A percentile compares a stretch with the other conserved stretches of the same genome.
phyloP scores from a whole-genome alignment of 2,888 invertebrate species.

The Dasysyrphus tricinctus region DNA sequence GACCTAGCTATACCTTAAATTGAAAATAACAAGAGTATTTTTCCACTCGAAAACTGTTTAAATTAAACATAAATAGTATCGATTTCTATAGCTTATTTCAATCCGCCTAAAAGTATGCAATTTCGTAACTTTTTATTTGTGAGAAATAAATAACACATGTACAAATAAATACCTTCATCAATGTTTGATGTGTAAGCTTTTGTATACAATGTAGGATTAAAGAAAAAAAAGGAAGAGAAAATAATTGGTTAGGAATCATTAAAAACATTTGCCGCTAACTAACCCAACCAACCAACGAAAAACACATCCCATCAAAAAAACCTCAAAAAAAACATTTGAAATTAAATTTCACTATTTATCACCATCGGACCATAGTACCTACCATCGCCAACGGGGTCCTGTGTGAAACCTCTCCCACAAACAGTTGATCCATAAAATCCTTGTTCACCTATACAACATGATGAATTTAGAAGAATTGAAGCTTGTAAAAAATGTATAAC shows the following conservation, averaged over 20 bases:
- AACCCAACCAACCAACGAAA: not conserved
- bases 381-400: too few relatives aligned
- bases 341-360: conserved; percentile 19
- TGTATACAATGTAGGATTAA: not conserved
- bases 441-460: not conserved
- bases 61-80: too few relatives aligned
- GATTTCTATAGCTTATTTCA: not conserved
- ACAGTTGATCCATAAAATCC: not conserved
- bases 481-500: not conserved
- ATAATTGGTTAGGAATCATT: not conserved
- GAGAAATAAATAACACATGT: too few relatives aligned
- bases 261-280: not conserved
- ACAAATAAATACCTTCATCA: not conserved
- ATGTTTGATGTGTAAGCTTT: not conserved
- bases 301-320: not conserved
- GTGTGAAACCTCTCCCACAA: not conserved
- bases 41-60: too few relatives aligned
- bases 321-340: not conserved
- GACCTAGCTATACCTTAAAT: too few relatives aligned
- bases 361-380: not conserved
- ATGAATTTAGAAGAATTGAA: not conserved
- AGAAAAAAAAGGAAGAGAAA: not conserved
- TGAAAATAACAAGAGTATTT: too few relatives aligned
- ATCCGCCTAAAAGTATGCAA: not conserved
- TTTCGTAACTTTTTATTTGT: too few relatives aligned